Percentiles rank a stretch among this genome's conserved stretches.
Conservation (phyloP, 2,888 invertebrate genomes). For the Chymomyza procnemis region DNA sequence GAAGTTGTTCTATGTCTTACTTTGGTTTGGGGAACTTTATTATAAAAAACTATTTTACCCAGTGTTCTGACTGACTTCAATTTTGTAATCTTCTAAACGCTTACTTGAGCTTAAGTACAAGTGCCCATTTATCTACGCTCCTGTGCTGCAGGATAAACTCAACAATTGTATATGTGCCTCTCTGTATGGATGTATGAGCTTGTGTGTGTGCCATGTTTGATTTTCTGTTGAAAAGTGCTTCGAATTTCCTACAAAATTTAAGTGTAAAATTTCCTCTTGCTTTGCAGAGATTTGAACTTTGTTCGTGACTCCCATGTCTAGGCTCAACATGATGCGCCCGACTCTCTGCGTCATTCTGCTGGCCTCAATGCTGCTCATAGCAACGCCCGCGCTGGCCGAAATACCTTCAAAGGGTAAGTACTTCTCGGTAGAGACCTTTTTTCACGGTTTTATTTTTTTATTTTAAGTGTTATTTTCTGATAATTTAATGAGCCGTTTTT, state of each 20-base stretch:
- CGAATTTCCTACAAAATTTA: not conserved
- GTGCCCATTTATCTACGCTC: too few species aligned
- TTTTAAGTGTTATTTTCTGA: conserved; percentile 27
- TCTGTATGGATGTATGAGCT: too few species aligned
- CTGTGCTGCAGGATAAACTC: too few species aligned
- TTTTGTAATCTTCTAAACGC: too few species aligned
- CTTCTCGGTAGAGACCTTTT: not conserved
- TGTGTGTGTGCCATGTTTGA: not conserved
- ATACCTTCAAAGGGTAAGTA: conserved; percentile 77
- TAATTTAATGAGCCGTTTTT: conserved; percentile 60
- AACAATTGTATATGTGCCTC: not conserved
- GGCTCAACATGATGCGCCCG: conserved; percentile 27
- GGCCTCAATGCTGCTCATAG: conserved; percentile 63
- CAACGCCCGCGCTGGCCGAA: conserved; percentile 67
- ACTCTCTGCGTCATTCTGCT: conserved; percentile 35
- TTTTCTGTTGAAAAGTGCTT: not conserved
- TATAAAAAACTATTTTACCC: too few species aligned
- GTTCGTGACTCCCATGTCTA: not conserved
- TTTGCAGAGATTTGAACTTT: conserved; percentile 42
- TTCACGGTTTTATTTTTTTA: not conserved
- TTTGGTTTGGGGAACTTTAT: too few species aligned
- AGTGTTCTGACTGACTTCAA: too few species aligned
- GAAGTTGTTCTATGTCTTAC: too few species aligned
- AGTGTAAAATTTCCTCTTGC: conserved; percentile 46
- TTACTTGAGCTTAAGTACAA: too few species aligned